Evolutionary conservation across 2,888 invertebrate genomes (phyloP), one percentile per base, ranked within the genome.

Genomic region (Drosophila lacicola): DNA sequence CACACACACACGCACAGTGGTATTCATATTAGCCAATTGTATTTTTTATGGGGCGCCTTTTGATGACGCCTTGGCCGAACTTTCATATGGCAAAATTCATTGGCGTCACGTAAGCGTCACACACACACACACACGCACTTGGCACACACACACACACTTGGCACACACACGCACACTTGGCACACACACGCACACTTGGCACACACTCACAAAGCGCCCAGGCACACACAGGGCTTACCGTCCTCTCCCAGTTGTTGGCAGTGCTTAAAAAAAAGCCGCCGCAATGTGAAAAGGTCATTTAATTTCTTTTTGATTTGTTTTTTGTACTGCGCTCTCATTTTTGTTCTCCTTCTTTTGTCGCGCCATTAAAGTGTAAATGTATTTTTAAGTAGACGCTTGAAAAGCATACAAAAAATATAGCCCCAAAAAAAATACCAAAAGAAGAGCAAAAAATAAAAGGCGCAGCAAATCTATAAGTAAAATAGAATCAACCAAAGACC

Each of bases 341-440:
- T 42, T 6, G 41, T 33, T 25, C 37, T 50, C 45, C 29, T 54
- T 41, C 64, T 34, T 54, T 56, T 60, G 61, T 64, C 70, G 66
- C 75, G 73, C 84, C 88, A 84, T 84, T 84, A 88, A 87, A 81
- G 88, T 85, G 87, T 88, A 86, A 88, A 85, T 85, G 88, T 85
- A 78, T 88, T 88, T 85, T 85, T 85, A 85, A 85, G 88, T 88
- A 86, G 86, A 77, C 69, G 70, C 70, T 69, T 73, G 76, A 72
- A 64, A 64, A 44, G 39, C 57, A 37, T 14, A 29, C 17, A 45
- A 47, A 45, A 62, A 33, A 21, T 19, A 17, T 25, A 25, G 25
- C 25, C 6, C 6, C 6, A n/a, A 45, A 44, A 33, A 33, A 45
- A 54, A 50, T 14, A 47, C 34, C 5, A 49, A 56, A 19, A 36